Evolutionary conservation across 2,888 invertebrate species (phyloP).

Genomic region (Lasiommata megera): DNA sequence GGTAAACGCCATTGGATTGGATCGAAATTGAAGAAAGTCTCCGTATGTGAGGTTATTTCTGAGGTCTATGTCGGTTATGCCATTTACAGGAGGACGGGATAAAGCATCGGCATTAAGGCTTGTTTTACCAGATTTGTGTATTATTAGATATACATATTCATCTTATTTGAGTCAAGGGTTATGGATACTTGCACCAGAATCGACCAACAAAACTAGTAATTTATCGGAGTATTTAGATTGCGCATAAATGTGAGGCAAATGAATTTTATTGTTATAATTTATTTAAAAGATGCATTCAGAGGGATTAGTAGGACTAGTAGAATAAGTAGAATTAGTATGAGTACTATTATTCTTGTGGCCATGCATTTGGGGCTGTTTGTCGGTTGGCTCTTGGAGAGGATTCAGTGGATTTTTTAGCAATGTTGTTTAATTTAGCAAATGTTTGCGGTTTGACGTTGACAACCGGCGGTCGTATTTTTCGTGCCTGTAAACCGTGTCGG

Average conservation of each 20-base stretch:
- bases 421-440: no score
- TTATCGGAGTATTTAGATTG: neutral
- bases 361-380: neutral
- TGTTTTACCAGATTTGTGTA: constrained; percentile 37
- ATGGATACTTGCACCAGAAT: neutral
- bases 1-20: no score
- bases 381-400: neutral
- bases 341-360: neutral
- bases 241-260: neutral
- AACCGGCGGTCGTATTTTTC: no score
- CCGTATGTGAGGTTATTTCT: no score
- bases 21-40: no score
- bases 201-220: neutral
- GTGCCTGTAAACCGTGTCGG: neutral
- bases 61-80: neutral
- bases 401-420: no score
- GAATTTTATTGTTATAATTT: neutral
- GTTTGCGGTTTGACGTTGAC: no score
- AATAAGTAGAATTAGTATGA: neutral
- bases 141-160: constrained; percentile 38
- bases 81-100: neutral
- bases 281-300: neutral
- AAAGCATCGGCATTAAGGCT: neutral
- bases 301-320: no score
- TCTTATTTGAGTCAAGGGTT: constrained; percentile 33